Evolutionary conservation across 2,797 vertebrate genomes (phyloP), one percentile per base, ranked within the genome.

Genomic region (Rhinoraja longicauda): DNA sequence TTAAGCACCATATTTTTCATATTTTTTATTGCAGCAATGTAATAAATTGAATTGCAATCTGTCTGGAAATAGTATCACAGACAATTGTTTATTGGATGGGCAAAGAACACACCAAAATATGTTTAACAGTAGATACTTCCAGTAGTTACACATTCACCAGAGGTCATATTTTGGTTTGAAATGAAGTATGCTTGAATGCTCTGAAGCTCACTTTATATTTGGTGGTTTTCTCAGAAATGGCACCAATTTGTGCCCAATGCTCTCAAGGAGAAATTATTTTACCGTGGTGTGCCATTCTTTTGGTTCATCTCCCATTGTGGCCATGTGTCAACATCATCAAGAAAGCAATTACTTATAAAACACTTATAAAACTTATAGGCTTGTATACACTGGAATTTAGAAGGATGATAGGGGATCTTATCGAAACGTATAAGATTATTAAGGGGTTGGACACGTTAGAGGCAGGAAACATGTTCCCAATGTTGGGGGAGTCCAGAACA

Each of bases 41-140:
- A 88, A 88, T 36, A 88, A 67, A 32, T 67, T 67, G 62, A 88
- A 88, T 67, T 88, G 1, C 62, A 88, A 88, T 59, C 82, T 15
- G 45, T 29, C 24, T 17, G 26, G 29, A 86, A 86, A 17, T 59
- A 19, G 82, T 2, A 32, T 29, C 59, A 64, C 13, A 29, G 9
- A 29, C 79, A 62, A n/a, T 84, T 2, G 24, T 88, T 64, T 67
- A 64, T 88, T 36, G 59, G 2, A 72, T 78, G 19, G 78, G 32
- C 5, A 10, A 36, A 39, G 2, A 78, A 19, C 8, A 39, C 13
- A 39, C 4, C 6, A 77, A 15, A 36, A 77, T 77, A 77, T 77
- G 76, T 77, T 77, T 77, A 77, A 36, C 76, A 77, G 13, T 77
- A 13, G 77, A 77, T n/a, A 10, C 29, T 76, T 76, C n/a, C 76